Conservation (phyloP, 2,888 invertebrate genomes). For the Thyatira batis region DNA sequence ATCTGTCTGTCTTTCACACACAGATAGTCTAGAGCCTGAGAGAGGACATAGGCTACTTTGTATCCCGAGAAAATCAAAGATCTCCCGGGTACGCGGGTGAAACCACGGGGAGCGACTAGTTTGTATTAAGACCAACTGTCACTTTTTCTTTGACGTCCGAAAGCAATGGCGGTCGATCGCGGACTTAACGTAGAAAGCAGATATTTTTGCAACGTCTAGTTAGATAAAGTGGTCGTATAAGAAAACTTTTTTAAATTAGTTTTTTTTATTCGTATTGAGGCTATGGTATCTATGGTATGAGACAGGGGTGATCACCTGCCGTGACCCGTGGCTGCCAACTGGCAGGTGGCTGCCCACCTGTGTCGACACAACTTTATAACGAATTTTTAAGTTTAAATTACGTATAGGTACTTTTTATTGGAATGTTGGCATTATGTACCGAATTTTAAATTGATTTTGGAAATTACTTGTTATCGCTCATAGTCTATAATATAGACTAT, state of each 20-base stretch:
- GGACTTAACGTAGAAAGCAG: no score
- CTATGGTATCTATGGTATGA: not conserved
- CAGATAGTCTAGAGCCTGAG: no score
- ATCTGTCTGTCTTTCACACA: no score
- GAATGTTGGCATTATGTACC: not conserved
- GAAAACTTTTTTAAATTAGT: not conserved
- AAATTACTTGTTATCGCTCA: no score
- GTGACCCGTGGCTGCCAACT: constrained; percentile 38
- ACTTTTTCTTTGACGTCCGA: no score
- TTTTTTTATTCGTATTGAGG: not conserved
- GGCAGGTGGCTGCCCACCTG: constrained; percentile 60
- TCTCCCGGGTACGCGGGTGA: no score
- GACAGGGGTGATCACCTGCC: constrained; percentile 64
- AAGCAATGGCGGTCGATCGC: no score
- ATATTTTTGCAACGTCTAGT: not conserved
- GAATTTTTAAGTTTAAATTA: constrained; percentile 3
- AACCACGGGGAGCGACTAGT: no score
- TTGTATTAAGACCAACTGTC: no score
- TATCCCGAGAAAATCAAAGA: no score
- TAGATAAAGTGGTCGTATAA: not conserved
- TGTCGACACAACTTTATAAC: constrained; percentile 23
- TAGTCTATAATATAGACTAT: no score
- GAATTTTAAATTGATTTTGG: not conserved
- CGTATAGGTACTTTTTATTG: not conserved
- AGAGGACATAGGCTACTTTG: no score